Percentiles rank a stretch among this genome's conserved stretches.
Evolutionary conservation across 2,888 invertebrate species (phyloP).

Genomic region (Andrena minutula): DNA sequence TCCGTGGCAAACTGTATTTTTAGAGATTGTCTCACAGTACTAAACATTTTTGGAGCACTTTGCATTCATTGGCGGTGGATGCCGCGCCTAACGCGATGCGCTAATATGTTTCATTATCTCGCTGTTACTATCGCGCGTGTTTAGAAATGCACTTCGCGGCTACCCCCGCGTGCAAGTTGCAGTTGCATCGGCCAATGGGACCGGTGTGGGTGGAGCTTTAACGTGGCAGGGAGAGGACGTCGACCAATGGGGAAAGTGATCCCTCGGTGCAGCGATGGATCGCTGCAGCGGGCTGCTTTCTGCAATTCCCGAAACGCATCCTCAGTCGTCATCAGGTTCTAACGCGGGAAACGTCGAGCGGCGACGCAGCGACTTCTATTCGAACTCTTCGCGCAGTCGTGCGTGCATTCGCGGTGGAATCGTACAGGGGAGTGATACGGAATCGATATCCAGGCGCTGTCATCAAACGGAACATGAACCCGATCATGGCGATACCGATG

Average conservation of each 20-base stretch:
- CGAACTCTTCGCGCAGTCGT: not conserved
- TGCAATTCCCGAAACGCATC: constrained; percentile 24
- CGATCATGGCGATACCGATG: constrained; percentile 64
- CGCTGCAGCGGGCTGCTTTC: constrained; percentile 24
- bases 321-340: constrained; percentile 43
- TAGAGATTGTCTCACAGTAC: not conserved
- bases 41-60: not conserved
- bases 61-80: not conserved
- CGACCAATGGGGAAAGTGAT: constrained; percentile 40
- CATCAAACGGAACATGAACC: constrained; percentile 59
- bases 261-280: constrained; percentile 37
- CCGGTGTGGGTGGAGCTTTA: constrained; percentile 51
- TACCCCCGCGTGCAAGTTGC: constrained; percentile 14
- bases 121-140: constrained; percentile 10
- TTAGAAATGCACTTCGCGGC: constrained; percentile 29
- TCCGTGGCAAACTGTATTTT: no score
- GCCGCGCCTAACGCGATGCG: not conserved
- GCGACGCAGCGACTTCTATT: not conserved
- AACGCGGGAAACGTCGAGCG: constrained; percentile 16
- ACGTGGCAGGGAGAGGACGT: constrained; percentile 12
- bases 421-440: constrained; percentile 7
- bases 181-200: constrained; percentile 51
- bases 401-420: constrained; percentile 2
- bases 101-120: not conserved
- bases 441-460: not conserved